Evolutionary conservation across 1,140 invertebrate species (phyloP), one percentile per base, ranked within the genome.

Genomic region (Heliconius hermathena): DNA sequence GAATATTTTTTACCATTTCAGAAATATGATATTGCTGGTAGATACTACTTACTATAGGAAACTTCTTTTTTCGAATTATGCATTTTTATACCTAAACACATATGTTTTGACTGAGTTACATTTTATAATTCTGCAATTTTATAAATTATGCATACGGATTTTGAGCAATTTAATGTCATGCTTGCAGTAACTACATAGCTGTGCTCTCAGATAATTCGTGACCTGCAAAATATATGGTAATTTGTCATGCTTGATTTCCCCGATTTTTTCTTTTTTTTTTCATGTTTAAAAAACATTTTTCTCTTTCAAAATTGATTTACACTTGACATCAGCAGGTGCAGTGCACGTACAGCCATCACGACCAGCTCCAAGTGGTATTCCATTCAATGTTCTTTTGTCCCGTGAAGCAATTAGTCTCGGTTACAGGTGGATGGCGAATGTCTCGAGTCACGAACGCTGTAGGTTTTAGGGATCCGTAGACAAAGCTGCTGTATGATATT

Each of bases 371-470:
- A 76, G 52, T 71, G 81, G 80, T 46, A 74, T 70, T 60, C 60
- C 74, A 72, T 70, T 52, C 41, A 77, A 76, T 54, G 66, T 71
- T 74, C 77, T 79, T 73, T 82, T 80, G 81, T 82, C 76, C 76
- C 78, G 73, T 74, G 57, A 74, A 78, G 75, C 73, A 84, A 91
- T 91, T 90, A 77, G 89, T 83, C 79, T 82, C 88, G 87, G 87
- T 41, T 84, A 83, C 90, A 91, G 89, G 89, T 90, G 88, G 83
- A 89, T 79, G 52, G 16, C 81, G 83, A 82, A 80, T 83, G 82
- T 46, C 73, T 74, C 20, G 36, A 85, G 85, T 87, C 87, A 88
- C 87, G 87, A 88, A 73, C 72, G 78, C 78, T 71, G 60, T 78
- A 74, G 49, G 38, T 52, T 74, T 79, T 76, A 73, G 70, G 71